These are phyloP conservation scores for Drosophila atroscutellata DNA, from an alignment of 2,888 invertebrate genomes.

Conservation along the genomic window DNA sequence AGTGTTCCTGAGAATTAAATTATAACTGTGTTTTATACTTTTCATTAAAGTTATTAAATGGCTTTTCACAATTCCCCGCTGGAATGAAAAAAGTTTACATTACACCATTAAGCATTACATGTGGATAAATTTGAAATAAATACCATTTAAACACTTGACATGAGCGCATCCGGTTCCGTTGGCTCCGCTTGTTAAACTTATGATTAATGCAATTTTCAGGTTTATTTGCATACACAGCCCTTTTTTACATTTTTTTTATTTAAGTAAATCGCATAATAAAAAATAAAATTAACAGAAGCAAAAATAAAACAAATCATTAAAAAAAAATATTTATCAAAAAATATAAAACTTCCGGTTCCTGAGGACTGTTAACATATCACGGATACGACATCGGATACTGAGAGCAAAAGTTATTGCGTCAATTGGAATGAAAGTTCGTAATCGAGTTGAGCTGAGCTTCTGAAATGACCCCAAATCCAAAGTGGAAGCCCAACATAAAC, in stretches of 20 bases:
- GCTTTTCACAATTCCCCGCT: neutral
- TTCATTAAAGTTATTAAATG: neutral
- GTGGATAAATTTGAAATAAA: constrained; percentile 36
- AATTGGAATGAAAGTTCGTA: constrained; percentile 38
- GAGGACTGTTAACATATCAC: constrained; percentile 50
- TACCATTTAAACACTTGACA: constrained; percentile 51
- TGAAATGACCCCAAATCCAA: constrained; percentile 9
- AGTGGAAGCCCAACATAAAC: neutral
- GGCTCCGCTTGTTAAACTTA: constrained; percentile 40
- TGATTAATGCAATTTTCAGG: constrained; percentile 55
- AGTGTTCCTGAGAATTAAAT: neutral
- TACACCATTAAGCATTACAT: neutral
- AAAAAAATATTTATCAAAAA: constrained; percentile 20
- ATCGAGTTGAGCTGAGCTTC: constrained; percentile 41
- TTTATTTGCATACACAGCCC: constrained; percentile 17
- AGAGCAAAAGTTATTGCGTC: constrained; percentile 59
- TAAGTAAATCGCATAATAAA: constrained; percentile 47
- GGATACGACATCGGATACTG: constrained; percentile 63
- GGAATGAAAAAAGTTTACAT: neutral
- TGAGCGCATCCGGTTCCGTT: constrained; percentile 51
- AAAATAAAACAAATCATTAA: neutral
- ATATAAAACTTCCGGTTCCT: constrained; percentile 56
- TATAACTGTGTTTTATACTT: neutral
- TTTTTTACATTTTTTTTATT: constrained; percentile 46
- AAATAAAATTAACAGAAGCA: constrained; percentile 56